A percentile compares a stretch with the other conserved stretches of the same genome.
These are phyloP conservation scores for Myotis yumanensis DNA, from an alignment of 2,113 vertebrate genomes.

Conservation along the genomic window DNA sequence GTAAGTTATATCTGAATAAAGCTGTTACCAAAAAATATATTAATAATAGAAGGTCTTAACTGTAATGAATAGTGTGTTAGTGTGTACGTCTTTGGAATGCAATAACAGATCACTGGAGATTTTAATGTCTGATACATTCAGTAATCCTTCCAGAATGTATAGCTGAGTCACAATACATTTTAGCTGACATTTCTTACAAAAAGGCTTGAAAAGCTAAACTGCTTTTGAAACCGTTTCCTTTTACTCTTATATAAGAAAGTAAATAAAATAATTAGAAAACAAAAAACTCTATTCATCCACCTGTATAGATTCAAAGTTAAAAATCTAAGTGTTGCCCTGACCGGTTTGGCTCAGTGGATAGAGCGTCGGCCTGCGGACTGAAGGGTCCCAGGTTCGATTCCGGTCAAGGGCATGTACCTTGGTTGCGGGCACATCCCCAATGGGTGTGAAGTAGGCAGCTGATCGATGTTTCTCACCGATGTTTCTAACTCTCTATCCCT, in stretches of 20 bases:
- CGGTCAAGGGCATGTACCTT: too few relatives aligned
- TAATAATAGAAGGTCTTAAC: background rate
- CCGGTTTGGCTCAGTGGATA: too few relatives aligned
- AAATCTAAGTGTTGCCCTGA: background rate
- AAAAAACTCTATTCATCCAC: background rate
- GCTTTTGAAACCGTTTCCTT: conserved; percentile 25
- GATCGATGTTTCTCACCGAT: too few relatives aligned
- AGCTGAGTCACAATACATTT: background rate
- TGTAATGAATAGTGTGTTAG: background rate
- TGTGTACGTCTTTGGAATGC: background rate
- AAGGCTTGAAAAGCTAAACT: conserved; percentile 36
- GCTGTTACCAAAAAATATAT: background rate
- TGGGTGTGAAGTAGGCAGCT: too few relatives aligned
- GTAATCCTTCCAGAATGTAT: background rate
- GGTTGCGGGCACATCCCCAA: too few relatives aligned
- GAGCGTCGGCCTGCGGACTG: too few relatives aligned
- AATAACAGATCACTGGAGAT: background rate
- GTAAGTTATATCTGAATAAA: background rate
- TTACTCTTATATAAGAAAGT: conserved; percentile 1
- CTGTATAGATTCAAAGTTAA: conserved; percentile 3
- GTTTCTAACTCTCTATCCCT: too few relatives aligned
- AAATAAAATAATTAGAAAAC: background rate
- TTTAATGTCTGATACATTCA: background rate
- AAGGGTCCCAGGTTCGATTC: too few relatives aligned
- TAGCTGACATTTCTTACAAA: background rate